phyloP scores from a whole-genome alignment of 1,140 invertebrate genomes.

The Charaxes varanes region DNA sequence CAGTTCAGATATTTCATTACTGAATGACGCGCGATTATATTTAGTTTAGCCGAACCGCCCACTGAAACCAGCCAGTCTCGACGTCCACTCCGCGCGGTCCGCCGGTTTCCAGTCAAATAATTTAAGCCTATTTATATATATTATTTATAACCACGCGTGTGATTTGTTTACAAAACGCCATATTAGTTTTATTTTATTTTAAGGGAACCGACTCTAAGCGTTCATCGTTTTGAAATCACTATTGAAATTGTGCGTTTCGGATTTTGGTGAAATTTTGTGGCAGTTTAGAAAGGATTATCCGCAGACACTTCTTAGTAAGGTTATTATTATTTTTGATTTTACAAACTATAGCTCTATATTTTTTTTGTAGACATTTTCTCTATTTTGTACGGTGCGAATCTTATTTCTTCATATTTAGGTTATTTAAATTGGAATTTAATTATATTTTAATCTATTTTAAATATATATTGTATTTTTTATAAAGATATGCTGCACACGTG shows the following conservation, averaged over 20 bases:
- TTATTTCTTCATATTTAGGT: too few species aligned
- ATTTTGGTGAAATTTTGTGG: conserved; percentile 32
- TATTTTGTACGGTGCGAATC: too few species aligned
- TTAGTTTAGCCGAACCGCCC: conserved; percentile 47
- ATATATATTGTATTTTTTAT: too few species aligned
- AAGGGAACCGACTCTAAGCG: conserved; percentile 17
- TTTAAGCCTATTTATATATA: conserved; percentile 27
- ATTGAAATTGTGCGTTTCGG: conserved; percentile 39
- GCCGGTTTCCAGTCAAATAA: conserved; percentile 59
- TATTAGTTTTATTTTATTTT: conserved; percentile 9
- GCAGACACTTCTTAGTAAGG: conserved; percentile 49
- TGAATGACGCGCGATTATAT: conserved; percentile 45
- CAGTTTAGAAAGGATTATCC: conserved; percentile 28
- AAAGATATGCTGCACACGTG: too few species aligned
- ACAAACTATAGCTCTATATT: too few species aligned
- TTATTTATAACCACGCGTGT: conserved; percentile 19
- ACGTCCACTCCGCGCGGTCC: conserved; percentile 73
- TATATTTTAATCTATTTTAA: too few species aligned
- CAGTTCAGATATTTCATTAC: conserved; percentile 41
- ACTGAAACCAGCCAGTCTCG: conserved; percentile 64
- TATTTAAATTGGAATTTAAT: too few species aligned
- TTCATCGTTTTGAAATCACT: conserved; percentile 15
- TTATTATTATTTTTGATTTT: conserved; percentile 12
- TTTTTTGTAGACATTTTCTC: too few species aligned
- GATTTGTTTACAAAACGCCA: conserved; percentile 22